Evolutionary conservation across 2,797 vertebrate species (phyloP), one percentile per base, ranked within the genome.

Genomic region (Carapus acus): DNA sequence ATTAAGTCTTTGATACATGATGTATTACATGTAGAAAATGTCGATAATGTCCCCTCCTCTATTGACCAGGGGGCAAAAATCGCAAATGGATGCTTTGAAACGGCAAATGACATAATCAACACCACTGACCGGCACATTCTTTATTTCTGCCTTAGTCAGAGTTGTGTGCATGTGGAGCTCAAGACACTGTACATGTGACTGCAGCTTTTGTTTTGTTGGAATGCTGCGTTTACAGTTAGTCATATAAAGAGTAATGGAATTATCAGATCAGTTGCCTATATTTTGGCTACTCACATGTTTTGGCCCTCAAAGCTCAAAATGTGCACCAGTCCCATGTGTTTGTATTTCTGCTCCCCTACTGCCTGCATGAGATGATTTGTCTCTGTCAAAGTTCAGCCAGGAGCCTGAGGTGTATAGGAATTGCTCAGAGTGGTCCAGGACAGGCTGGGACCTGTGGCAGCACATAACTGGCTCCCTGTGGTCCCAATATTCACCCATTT

Each of bases 391-490:
- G 59, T 66, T 76, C 76, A 8, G 76, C 79, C 78, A 77, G 56
- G 29, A 45, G 65, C 82, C 74, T 18, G 33, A 6, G 73, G 77
- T 69, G 41, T 7, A 31, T 49, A 67, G 46, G 33, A n/a, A 79
- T 72, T 81, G 76, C 72, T 72, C 54, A 52, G 76, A 76, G 70
- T 75, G 61, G 45, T 58, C 39, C 44, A 17, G 53, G 73, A 74
- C 87, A 69, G 20, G 86, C 49, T 24, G 3, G 39, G 53, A 74
- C 86, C 37, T 83, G 86, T 65, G 55, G 51, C 17, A 66, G 39
- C 36, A 29, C 16, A 27, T 64, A 76, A 69, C 45, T 27, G 22
- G 48, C 29, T 15, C 18, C 60, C 58, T 61, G n/a, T 40, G n/a
- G 62, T 47, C 46, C 15, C 54, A 27, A 45, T 13, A 29, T 58